phyloP scores from a whole-genome alignment of 2,797 vertebrate species.

The Syngnathus acus region DNA sequence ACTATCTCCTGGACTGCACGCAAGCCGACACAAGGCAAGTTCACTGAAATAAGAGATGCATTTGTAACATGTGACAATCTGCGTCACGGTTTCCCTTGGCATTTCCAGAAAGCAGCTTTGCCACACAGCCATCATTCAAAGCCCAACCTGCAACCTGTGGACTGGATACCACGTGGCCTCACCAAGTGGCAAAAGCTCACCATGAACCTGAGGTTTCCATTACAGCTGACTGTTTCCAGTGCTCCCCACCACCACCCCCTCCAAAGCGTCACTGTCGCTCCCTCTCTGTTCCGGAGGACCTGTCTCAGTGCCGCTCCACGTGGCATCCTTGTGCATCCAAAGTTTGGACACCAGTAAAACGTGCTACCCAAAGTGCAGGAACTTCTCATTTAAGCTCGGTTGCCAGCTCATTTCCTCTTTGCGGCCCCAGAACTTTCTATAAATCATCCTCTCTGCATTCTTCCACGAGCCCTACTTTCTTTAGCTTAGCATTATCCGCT shows the following conservation, averaged over 20 bases:
- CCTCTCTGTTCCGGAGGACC: conserved; percentile 86
- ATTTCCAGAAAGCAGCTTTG: conserved; percentile 73
- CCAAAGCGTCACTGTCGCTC: conserved; percentile 88
- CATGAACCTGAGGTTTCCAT: conserved; percentile 58
- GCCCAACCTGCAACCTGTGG: conserved; percentile 61
- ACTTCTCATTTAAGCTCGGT: conserved; percentile 60
- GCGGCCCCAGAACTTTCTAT: conserved; percentile 77
- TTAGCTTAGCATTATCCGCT: conserved; percentile 80
- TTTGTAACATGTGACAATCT: neutral
- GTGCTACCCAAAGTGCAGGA: conserved; percentile 56
- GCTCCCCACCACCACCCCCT: conserved; percentile 73
- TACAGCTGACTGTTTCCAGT: conserved; percentile 68
- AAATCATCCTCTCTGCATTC: conserved; percentile 76
- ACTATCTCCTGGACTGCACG: conserved; percentile 57
- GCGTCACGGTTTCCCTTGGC: conserved; percentile 27
- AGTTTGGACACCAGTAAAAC: conserved; percentile 88
- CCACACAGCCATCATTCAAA: conserved; percentile 65
- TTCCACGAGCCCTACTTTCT: conserved; percentile 83
- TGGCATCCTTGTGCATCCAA: conserved; percentile 87
- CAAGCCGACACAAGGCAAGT: conserved; percentile 51
- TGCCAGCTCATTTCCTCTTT: conserved; percentile 67
- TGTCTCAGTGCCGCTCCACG: conserved; percentile 81
- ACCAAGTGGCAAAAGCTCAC: conserved; percentile 39
- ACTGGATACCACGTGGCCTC: conserved; percentile 52
- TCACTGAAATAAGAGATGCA: neutral